These are phyloP conservation scores for Paramacrobiotus metropolitanus DNA, from an alignment of 1,140 invertebrate species.

Conservation along the genomic window DNA sequence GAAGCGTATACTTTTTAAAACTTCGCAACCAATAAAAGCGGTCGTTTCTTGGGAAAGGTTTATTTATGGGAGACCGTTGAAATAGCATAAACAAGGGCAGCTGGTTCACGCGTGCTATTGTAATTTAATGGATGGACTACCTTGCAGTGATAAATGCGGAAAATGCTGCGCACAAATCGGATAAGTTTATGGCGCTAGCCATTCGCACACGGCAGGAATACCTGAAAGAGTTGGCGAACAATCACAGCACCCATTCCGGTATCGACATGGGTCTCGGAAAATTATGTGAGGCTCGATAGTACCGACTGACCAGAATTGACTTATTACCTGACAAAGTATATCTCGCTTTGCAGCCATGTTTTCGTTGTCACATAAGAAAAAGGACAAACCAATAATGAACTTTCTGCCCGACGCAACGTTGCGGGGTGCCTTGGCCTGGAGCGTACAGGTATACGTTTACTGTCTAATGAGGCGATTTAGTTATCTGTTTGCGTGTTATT, in stretches of 20 bases:
- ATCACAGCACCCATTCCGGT: slow-evolving; percentile 51
- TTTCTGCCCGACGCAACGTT: background rate
- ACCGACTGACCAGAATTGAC: no score
- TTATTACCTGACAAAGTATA: no score
- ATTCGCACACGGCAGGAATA: slow-evolving; percentile 84
- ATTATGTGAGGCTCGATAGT: background rate
- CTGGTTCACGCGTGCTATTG: no score
- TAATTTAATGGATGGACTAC: no score
- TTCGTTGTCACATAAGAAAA: background rate
- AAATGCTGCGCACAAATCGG: slow-evolving; percentile 78
- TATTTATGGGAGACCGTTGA: no score
- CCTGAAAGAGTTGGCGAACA: slow-evolving; percentile 61
- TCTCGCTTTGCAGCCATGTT: slow-evolving; percentile 4
- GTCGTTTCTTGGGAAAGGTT: no score
- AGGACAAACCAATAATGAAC: background rate
- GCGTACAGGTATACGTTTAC: no score
- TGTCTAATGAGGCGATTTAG: no score
- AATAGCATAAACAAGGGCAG: no score
- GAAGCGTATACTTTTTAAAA: no score
- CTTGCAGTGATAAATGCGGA: slow-evolving; percentile 71
- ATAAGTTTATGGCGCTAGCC: slow-evolving; percentile 93
- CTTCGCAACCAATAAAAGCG: no score
- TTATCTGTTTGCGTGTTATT: no score
- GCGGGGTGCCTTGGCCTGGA: background rate
- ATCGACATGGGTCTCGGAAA: slow-evolving; percentile 40